These are phyloP conservation scores for Lethenteron reissneri DNA, from an alignment of 2,113 vertebrate species.

Conservation along the genomic window DNA sequence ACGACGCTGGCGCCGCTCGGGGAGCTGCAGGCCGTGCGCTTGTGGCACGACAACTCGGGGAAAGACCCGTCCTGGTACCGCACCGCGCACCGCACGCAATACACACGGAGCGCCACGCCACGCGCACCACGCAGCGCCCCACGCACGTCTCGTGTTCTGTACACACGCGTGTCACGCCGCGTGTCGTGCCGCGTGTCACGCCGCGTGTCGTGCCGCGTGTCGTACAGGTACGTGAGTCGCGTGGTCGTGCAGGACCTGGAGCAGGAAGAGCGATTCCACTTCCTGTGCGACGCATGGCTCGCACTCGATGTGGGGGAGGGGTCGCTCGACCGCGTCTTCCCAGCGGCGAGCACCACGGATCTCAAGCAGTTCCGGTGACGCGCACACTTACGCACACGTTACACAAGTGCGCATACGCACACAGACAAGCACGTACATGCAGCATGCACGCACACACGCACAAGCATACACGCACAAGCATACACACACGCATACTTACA, in stretches of 20 bases:
- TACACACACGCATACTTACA: too few relatives aligned
- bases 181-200: too few relatives aligned
- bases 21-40: constrained; percentile 25
- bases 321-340: constrained; percentile 26
- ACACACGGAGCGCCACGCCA: too few relatives aligned
- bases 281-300: constrained; percentile 33
- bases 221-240: constrained; percentile 27
- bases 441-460: too few relatives aligned
- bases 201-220: too few relatives aligned
- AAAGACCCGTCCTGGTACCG: constrained; percentile 32
- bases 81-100: too few relatives aligned
- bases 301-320: constrained; percentile 21
- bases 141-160: too few relatives aligned
- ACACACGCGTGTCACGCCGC: too few relatives aligned
- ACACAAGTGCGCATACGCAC: too few relatives aligned
- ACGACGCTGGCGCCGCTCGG: constrained; percentile 28
- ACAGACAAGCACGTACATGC: too few relatives aligned
- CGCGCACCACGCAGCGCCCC: too few relatives aligned
- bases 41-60: constrained; percentile 43
- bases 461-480: too few relatives aligned
- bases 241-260: constrained; percentile 30
- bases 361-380: constrained; percentile 33
- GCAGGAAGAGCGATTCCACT: constrained; percentile 22
- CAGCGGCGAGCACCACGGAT: constrained; percentile 28
- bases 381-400: background rate